Evolutionary conservation across 2,113 vertebrate species (phyloP).

Genomic region (Antechinus stuartii): DNA sequence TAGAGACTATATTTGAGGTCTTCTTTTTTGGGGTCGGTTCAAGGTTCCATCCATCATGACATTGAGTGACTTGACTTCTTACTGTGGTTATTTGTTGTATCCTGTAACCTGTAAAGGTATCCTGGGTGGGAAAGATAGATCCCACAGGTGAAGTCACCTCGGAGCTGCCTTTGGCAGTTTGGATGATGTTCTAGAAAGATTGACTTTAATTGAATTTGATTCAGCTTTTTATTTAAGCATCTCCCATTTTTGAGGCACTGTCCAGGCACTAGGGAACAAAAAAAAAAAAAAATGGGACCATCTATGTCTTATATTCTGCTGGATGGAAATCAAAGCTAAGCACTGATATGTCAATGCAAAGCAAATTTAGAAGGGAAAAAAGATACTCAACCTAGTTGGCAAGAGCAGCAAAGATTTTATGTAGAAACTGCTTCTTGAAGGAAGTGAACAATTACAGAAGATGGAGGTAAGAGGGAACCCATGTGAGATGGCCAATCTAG

Average conservation of each 20-base stretch:
- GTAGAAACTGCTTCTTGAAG: not conserved
- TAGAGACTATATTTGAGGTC: not conserved
- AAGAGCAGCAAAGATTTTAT: not conserved
- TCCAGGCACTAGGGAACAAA: not conserved
- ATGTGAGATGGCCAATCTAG: not conserved
- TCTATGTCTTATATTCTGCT: not conserved
- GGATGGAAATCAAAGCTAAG: not conserved
- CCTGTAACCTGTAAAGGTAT: not conserved
- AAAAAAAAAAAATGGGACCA: not conserved
- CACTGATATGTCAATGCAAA: not conserved
- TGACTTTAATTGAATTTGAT: not conserved
- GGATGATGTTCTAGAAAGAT: not conserved
- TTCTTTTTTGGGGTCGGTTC: not conserved
- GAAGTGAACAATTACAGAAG: not conserved
- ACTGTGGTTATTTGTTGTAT: not conserved
- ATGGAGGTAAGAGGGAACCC: not conserved
- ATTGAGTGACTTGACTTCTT: not conserved
- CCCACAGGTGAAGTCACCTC: not conserved
- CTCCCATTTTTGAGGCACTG: not conserved
- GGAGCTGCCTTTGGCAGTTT: not conserved
- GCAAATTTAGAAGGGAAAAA: not conserved
- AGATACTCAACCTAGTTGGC: not conserved
- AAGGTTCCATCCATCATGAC: not conserved
- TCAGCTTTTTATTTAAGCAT: not conserved
- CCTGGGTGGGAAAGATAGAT: not conserved